Base-by-base conservation (phyloP, 2,888 invertebrate genomes). In the Margaritifera margaritifera region DNA sequence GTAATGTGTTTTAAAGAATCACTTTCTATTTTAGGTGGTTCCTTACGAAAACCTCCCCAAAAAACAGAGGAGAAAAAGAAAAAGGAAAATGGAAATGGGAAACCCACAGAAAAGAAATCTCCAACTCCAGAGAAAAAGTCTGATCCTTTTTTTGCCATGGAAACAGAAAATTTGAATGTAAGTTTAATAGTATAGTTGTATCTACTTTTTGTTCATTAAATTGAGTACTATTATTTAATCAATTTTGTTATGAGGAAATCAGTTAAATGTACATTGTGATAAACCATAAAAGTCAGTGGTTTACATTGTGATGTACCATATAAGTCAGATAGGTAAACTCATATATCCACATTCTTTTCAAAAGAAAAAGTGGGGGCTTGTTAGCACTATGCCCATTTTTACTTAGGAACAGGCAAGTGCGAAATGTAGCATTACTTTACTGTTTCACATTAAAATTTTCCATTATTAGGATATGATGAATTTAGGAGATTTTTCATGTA, bases 121-220 rank as follows among this genome's bases (percentile, higher is more conserved):
- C 71, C 70, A 52, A 72, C 72, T 19, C 72, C 75, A 50, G 72
- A 71, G 58, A 74, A 72, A 52, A 74, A 80, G 66, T 77, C 80
- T 27, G 87, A 88, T 64, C 85, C 89, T n/a, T 90, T 85, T 70
- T 89, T 86, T 80, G 88, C 85, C 69, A 89, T 87, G 79, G 90
- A 90, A 76, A 85, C 81, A 20, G 86, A 86, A 70, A 72, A 86
- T 66, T 70, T 86, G 57, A 76, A 82, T 76, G 86, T 86, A 80
- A 73, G 66, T 62, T 64, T 54, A 59, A 8, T 59, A 2, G n/a
- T 56, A 20, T 57, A n/a, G 6, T 24, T 0, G 50, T 58, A 25
- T n/a, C 19, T 63, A 6, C n/a, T 8, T 11, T 57, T 24, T 24
- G 22, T 18, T 22, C 15, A 1, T 59, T 20, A 20, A 59, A 20